phyloP scores from a whole-genome alignment of 2,113 vertebrate genomes.

The Peucedramus taeniatus region DNA sequence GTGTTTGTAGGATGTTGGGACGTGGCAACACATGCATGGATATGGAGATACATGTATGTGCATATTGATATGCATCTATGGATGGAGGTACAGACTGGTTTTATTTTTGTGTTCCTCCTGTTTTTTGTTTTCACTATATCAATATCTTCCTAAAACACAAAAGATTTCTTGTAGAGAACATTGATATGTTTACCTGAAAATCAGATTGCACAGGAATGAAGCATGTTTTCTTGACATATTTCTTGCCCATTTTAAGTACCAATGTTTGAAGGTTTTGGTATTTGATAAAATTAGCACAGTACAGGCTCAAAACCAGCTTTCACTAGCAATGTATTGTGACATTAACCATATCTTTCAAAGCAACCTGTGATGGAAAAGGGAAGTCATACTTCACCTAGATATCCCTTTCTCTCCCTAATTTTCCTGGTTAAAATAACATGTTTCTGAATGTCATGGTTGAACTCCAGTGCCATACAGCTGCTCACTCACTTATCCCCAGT shows the following conservation, averaged over 20 bases:
- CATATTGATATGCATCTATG: background rate
- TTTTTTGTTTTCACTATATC: background rate
- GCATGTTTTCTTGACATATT: background rate
- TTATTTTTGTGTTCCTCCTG: background rate
- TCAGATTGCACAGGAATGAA: background rate
- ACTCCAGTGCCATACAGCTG: accelerated
- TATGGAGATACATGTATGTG: background rate
- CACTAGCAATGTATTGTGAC: background rate
- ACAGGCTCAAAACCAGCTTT: background rate
- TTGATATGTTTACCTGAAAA: accelerated
- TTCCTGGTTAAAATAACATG: background rate
- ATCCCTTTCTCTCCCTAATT: background rate
- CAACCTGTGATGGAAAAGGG: background rate
- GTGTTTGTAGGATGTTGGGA: background rate
- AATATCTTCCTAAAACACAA: background rate
- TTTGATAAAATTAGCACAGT: background rate
- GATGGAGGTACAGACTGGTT: background rate
- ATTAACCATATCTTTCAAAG: background rate
- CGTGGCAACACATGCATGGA: background rate
- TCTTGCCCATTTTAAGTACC: background rate
- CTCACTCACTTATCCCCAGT: background rate
- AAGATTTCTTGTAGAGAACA: background rate
- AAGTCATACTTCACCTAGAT: background rate
- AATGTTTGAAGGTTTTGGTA: background rate
- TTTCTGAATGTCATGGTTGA: background rate